Conservation (phyloP, 2,797 vertebrate genomes). For the Emydoidea blandingii region DNA sequence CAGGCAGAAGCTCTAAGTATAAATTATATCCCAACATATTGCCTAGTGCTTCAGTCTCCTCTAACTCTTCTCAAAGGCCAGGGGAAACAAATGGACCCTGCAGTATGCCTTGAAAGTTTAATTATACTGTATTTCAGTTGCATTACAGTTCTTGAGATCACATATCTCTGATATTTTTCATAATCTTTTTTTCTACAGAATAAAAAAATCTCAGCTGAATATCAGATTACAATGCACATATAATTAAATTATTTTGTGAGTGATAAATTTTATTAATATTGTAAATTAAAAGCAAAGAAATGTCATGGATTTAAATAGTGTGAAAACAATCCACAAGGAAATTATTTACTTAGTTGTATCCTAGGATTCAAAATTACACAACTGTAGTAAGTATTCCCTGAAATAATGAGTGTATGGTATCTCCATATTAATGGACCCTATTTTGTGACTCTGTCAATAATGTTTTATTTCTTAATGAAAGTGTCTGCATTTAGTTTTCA, state of each 20-base stretch:
- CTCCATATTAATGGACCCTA: not conserved
- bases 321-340: not conserved
- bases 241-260: not conserved
- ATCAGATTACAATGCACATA: not conserved
- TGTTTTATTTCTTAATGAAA: not conserved
- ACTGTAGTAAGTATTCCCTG: not conserved
- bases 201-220: not conserved
- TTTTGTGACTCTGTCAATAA: not conserved
- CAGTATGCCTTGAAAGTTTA: not conserved
- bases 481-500: not conserved
- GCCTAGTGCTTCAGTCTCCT: not conserved
- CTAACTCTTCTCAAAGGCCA: not conserved
- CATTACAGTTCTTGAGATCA: not conserved
- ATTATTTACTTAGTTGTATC: not conserved
- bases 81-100: not conserved
- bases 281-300: not conserved
- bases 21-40: not conserved
- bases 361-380: not conserved
- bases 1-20: not conserved
- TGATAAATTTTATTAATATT: not conserved
- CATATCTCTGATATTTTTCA: not conserved
- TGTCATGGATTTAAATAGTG: not conserved
- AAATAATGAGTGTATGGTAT: not conserved
- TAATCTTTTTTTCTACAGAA: not conserved
- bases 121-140: not conserved